Conservation (phyloP, 2,888 invertebrate genomes). For the Polymixis flavicincta region DNA sequence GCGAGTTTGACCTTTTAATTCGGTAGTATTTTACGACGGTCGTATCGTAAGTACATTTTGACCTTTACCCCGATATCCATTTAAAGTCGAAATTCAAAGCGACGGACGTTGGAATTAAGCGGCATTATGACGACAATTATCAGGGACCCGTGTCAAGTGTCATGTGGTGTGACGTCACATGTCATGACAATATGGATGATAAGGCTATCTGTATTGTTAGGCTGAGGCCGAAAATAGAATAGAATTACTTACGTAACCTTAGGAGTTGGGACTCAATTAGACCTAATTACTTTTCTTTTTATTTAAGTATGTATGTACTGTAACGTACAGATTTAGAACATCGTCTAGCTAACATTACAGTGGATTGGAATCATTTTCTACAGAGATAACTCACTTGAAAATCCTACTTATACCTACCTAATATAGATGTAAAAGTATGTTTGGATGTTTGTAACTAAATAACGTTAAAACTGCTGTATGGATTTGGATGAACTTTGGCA, state of each 20-base stretch:
- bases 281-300: neutral
- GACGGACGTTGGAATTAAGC: conserved; percentile 35
- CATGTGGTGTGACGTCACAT: conserved; percentile 31
- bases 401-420: too few relatives aligned
- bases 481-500: too few relatives aligned
- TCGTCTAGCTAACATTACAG: neutral
- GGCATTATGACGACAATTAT: conserved; percentile 48
- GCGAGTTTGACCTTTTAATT: conserved; percentile 16
- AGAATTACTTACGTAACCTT: conserved; percentile 14
- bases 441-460: too few relatives aligned
- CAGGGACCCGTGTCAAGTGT: conserved; percentile 46
- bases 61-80: conserved; percentile 35
- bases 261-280: neutral
- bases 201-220: conserved; percentile 12
- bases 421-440: too few relatives aligned
- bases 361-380: neutral
- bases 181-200: conserved; percentile 10
- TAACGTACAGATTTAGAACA: neutral
- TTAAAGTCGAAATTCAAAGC: conserved; percentile 37
- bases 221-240: conserved; percentile 32
- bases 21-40: conserved; percentile 19
- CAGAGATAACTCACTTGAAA: too few relatives aligned
- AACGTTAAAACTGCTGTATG: too few relatives aligned
- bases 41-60: neutral
- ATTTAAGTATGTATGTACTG: neutral